phyloP scores from a whole-genome alignment of 2,113 vertebrate species.

The Geococcyx californianus region DNA sequence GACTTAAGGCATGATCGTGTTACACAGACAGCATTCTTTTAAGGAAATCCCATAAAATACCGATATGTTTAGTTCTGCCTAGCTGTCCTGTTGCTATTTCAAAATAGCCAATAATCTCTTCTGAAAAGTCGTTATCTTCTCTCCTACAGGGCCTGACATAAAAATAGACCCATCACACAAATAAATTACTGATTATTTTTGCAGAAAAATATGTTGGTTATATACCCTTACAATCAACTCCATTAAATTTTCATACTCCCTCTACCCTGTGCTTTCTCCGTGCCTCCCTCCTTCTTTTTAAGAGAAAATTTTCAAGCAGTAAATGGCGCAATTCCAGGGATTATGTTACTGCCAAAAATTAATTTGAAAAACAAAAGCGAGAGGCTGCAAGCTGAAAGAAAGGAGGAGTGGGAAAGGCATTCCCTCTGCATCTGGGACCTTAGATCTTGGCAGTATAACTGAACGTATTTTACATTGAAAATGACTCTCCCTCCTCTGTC shows the following conservation, averaged over 20 bases:
- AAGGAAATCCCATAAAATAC: background rate
- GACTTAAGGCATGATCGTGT: background rate
- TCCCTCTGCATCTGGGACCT: background rate
- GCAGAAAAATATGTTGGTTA: background rate
- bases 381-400: background rate
- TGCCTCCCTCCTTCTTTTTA: background rate
- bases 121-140: background rate
- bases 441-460: background rate
- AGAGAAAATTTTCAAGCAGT: background rate
- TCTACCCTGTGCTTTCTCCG: background rate
- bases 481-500: background rate
- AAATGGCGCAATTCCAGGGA: conserved; percentile 36
- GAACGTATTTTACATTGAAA: background rate
- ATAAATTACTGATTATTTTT: background rate
- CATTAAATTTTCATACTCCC: background rate
- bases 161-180: background rate
- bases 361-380: conserved; percentile 42
- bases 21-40: background rate
- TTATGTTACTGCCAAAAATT: conserved; percentile 46
- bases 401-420: background rate
- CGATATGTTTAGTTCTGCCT: background rate
- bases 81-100: background rate
- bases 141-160: background rate
- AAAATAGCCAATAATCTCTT: background rate
- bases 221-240: background rate